Evolutionary conservation across 2,113 vertebrate genomes (phyloP), one percentile per base, ranked within the genome.

Genomic region (Chionomys nivalis): DNA sequence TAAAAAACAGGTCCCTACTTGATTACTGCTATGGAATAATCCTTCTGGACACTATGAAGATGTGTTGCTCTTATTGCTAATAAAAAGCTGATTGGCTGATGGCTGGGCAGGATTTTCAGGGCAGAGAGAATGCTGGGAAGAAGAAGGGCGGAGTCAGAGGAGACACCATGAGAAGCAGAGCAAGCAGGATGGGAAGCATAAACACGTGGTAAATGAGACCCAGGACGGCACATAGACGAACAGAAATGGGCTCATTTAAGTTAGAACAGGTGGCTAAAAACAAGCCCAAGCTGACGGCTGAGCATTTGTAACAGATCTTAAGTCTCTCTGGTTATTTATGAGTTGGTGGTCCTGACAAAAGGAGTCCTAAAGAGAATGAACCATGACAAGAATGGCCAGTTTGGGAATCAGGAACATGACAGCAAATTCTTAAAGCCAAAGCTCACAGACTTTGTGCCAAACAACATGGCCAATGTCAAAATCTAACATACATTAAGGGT

Each of bases 401-500:
- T 14, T 33, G 1, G 17, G 17, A 28, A 42, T 26, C 31, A 36
- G 33, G 24, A 28, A 24, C 5, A 24, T 19, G 3, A 39, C 26
- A 65, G 28, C 23, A 42, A 31, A 13, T 26, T 9, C 52, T 47
- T 49, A 65, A 52, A n/a, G 61, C 77, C 42, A 31, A 3, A 0
- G 13, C 14, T 13, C 9, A 0, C 8, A 12, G 36, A 52, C 81
- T 3, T 4, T 78, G 1, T 3, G 11, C 8, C 21, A 31, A 11
- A 61, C 17, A n/a, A 76, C 14, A 58, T 2, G 2, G 26, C 2
- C 17, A 33, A 3, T 8, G 0, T 76, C 28, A 24, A 79, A 87
- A 70, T 63, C 21, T 42, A 76, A 24, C 0, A 3, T 24, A 36
- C 5, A 1, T 68, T 63, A 77, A 72, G 19, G 39, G 28, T n/a